phyloP scores from a whole-genome alignment of 2,888 invertebrate genomes.

The Anthophora plumipes region DNA sequence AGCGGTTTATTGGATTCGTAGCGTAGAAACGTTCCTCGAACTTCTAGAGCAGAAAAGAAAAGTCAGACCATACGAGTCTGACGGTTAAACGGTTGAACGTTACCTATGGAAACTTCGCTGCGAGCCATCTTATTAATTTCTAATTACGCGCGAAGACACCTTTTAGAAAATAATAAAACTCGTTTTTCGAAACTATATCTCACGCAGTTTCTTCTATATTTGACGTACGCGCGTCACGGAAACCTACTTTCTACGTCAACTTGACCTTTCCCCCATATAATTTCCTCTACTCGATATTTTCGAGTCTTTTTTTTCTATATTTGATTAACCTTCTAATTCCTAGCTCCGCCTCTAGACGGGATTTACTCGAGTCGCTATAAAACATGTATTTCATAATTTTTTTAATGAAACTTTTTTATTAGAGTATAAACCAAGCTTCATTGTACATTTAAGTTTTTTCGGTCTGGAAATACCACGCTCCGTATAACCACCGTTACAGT shows the following conservation, averaged over 20 bases:
- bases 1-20: constrained; percentile 14
- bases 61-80: neutral
- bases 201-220: neutral
- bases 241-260: constrained; percentile 11
- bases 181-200: neutral
- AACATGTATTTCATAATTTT: no score
- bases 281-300: neutral
- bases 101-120: constrained; percentile 1
- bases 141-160: constrained; percentile 21
- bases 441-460: no score
- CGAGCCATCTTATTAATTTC: constrained; percentile 1
- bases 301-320: no score
- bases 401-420: no score
- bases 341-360: no score
- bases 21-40: constrained; percentile 41
- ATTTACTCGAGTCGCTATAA: no score
- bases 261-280: neutral
- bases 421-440: no score
- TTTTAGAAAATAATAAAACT: neutral
- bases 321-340: no score
- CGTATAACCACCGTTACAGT: no score
- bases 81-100: neutral
- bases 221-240: neutral
- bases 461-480: no score
- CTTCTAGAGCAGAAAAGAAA: constrained; percentile 54